Conservation (phyloP, 2,113 vertebrate species). For the Triplophysa tibetana region DNA sequence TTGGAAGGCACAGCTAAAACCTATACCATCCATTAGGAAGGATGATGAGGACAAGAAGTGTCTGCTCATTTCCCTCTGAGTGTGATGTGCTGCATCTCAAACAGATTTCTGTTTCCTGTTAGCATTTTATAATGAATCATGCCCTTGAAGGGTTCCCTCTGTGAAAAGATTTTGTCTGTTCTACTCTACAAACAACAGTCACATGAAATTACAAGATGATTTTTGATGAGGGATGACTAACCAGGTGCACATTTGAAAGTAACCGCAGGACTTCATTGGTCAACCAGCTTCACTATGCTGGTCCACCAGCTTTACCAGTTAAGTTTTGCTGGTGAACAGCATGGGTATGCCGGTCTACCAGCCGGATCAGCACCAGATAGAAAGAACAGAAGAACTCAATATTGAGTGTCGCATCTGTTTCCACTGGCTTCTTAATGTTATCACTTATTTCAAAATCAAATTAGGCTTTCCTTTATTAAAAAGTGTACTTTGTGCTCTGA, state of each 20-base stretch:
- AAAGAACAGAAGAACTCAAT: too few species aligned
- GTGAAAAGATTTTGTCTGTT: background rate
- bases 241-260: too few species aligned
- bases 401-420: too few species aligned
- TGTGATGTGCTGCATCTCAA: slow-evolving; percentile 23
- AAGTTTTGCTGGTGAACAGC: too few species aligned
- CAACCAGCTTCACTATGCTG: too few species aligned
- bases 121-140: slow-evolving; percentile 51
- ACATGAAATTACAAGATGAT: slow-evolving; percentile 3
- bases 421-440: too few species aligned
- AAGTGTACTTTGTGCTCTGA: background rate
- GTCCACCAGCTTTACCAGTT: too few species aligned
- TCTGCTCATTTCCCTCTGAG: slow-evolving; percentile 13
- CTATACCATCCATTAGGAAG: background rate
- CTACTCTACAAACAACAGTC: background rate
- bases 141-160: background rate
- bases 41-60: background rate
- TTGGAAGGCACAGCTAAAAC: background rate
- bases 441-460: too few species aligned
- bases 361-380: too few species aligned
- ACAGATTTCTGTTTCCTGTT: slow-evolving; percentile 33
- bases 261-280: too few species aligned
- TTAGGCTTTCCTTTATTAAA: background rate
- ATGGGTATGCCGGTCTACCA: too few species aligned
- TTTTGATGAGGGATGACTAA: background rate